Base-by-base conservation (phyloP, 2,113 vertebrate genomes). In the Theristicus caerulescens region DNA sequence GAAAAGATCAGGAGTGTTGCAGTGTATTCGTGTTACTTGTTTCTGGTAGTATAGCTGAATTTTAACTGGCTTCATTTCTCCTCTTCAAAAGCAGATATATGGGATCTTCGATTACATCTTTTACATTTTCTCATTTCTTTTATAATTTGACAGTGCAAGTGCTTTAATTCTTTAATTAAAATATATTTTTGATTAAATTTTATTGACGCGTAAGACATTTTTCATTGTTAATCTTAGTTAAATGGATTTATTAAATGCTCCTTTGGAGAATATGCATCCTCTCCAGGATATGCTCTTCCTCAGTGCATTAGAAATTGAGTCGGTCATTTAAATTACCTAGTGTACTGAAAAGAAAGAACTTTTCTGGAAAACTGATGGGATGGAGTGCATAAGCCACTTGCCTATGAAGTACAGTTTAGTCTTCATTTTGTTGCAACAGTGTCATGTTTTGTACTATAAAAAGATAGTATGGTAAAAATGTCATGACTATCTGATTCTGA, bases 111-210 rank as follows among this genome's bases (percentile, higher is more conserved):
- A 76, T 70, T 59, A 22, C 16, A 82, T 71, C 7, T 81, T 93
- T 87, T 82, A 21, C 2, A 21, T 84, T 93, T 96, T 76, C 11
- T 64, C 64, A 67, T 95, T 96, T 78, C 5, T 59, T 92, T 95
- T 81, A 18, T 32, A 90, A 40, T 70, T 82, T 94, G 51, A 88
- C 31, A 62, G 38, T 25, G 25, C 14, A 42, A 82, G 31, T 40
- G 3, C 6, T 92, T 92, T 44, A 46, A 76, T 94, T 95, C 51
- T 77, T 96, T 85, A 93, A 89, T 86, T 88, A 73, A 92, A 80
- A 2, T 40, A 12, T 65, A 44, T 16, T 92, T 95, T 92, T 73
- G 0, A 54, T 93, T 88, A 83, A 7, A 90, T 51, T 93, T 54
- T 70, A 44, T 62, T 72, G 31, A 2, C 3, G 84, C 57, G 3